These are phyloP conservation scores for Ceratosolen fusciceps DNA, from an alignment of 1,140 invertebrate species.

Conservation along the genomic window DNA sequence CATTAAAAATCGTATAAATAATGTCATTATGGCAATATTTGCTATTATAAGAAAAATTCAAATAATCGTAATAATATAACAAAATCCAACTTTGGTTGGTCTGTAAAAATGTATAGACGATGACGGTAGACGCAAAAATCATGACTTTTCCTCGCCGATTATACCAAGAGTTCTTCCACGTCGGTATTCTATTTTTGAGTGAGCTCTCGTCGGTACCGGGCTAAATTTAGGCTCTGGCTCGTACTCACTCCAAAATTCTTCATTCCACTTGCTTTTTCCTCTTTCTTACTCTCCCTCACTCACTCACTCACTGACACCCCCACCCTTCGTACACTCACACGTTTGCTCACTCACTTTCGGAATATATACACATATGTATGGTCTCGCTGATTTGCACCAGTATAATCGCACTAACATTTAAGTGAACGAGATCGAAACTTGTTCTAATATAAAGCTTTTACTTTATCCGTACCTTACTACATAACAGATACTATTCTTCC, in stretches of 20 bases:
- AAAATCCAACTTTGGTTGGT: too few species aligned
- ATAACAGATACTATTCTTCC: not conserved
- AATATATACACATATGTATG: too few species aligned
- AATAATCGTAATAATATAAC: too few species aligned
- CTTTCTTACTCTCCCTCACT: not conserved
- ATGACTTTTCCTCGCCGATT: slow-evolving; percentile 24
- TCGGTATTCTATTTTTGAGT: slow-evolving; percentile 67
- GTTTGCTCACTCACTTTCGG: not conserved
- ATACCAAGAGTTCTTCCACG: slow-evolving; percentile 50
- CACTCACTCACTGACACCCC: not conserved
- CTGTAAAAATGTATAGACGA: slow-evolving; percentile 20
- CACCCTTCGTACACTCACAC: not conserved
- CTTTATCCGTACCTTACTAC: not conserved
- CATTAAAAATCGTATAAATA: too few species aligned
- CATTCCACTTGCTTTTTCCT: not conserved
- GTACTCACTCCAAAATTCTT: slow-evolving; percentile 64
- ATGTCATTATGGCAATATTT: too few species aligned
- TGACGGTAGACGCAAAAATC: slow-evolving; percentile 15
- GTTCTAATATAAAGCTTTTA: not conserved
- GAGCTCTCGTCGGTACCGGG: slow-evolving; percentile 57
- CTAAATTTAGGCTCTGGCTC: slow-evolving; percentile 62
- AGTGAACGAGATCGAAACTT: not conserved
- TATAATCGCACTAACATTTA: not conserved
- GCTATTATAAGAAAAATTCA: not conserved
- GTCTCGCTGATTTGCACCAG: not conserved